Conservation (phyloP, 2,888 invertebrate genomes). For the Cordylochernes scorpioides region DNA sequence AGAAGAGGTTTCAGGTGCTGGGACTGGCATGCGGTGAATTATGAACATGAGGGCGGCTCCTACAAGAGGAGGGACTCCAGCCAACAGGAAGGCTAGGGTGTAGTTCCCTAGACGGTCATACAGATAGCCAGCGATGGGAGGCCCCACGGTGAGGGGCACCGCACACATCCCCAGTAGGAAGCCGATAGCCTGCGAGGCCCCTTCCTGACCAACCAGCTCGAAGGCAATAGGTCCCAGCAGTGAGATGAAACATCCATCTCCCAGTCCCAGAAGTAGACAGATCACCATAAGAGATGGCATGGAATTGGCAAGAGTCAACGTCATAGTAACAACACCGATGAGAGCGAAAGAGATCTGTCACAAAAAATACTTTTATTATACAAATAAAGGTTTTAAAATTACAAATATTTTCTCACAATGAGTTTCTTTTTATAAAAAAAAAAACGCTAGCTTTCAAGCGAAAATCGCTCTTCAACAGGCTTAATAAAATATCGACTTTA, state of each 20-base stretch:
- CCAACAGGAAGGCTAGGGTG: conserved; percentile 44
- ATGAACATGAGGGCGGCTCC: conserved; percentile 38
- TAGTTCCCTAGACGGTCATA: conserved; percentile 32
- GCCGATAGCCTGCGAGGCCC: conserved; percentile 72
- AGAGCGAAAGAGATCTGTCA: conserved; percentile 39
- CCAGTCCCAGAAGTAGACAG: conserved; percentile 55
- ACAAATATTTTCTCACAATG: too few relatives aligned
- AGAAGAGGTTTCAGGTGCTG: too few relatives aligned
- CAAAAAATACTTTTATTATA: too few relatives aligned
- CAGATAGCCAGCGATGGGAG: conserved; percentile 46
- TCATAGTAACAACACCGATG: conserved; percentile 47
- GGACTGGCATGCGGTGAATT: conserved; percentile 8
- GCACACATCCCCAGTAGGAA: conserved; percentile 63
- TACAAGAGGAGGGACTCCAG: conserved; percentile 55
- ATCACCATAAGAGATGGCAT: conserved; percentile 39
- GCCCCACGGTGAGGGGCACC: conserved; percentile 55
- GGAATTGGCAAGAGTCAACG: conserved; percentile 38
- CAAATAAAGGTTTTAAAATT: too few relatives aligned
- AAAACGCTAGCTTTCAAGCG: too few relatives aligned
- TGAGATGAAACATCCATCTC: conserved; percentile 75
- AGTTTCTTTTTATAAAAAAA: too few relatives aligned
- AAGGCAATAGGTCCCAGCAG: conserved; percentile 73
- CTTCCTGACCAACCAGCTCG: conserved; percentile 50
- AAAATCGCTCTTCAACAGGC: too few relatives aligned
- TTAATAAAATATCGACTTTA: too few relatives aligned